phyloP scores from a whole-genome alignment of 2,113 vertebrate species.

The Rhipidura dahli region DNA sequence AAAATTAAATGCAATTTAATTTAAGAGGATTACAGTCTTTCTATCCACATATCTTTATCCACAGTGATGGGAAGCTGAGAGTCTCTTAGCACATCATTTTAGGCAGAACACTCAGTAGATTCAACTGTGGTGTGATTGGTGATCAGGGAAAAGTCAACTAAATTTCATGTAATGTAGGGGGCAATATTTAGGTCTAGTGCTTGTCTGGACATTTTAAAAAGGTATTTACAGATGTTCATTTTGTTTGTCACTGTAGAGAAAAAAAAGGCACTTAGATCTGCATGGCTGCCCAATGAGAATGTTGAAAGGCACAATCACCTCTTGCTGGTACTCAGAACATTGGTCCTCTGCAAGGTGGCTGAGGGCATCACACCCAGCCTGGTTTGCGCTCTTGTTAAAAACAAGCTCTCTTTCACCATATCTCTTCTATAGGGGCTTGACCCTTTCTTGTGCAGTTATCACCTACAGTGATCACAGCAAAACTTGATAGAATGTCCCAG shows the following conservation, averaged over 20 bases:
- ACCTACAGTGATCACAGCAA: background rate
- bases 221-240: background rate
- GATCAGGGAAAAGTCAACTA: background rate
- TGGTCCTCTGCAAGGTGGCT: background rate
- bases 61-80: background rate
- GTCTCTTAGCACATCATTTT: background rate
- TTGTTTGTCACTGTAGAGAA: background rate
- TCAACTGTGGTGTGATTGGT: background rate
- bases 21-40: background rate
- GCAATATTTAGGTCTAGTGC: background rate
- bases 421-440: background rate
- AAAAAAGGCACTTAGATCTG: background rate
- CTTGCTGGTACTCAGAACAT: background rate
- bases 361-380: background rate
- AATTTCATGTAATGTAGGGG: background rate
- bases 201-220: background rate
- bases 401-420: background rate
- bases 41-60: background rate
- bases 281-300: background rate
- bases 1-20: background rate
- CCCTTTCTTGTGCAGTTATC: background rate
- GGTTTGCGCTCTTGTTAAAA: background rate
- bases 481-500: background rate
- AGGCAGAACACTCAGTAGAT: background rate
- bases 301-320: background rate